A percentile compares a stretch with the other conserved stretches of the same genome.
Conservation (phyloP, 1,140 invertebrate species). For the Leptinotarsa defecta region DNA sequence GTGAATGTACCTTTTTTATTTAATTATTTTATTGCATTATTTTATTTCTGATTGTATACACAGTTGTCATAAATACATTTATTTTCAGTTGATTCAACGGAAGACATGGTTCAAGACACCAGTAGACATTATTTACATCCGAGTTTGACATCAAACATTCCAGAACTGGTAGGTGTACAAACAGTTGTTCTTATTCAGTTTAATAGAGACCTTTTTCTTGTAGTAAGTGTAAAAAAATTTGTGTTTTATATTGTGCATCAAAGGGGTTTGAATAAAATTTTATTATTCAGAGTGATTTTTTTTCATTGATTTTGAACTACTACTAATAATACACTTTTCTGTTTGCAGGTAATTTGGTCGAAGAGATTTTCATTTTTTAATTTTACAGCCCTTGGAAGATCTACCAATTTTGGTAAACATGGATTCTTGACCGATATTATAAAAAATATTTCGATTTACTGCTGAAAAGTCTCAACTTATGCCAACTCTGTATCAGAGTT, state of each 20-base stretch:
- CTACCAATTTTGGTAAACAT: neutral
- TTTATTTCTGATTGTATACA: too few species aligned
- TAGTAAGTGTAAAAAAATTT: conserved; percentile 21
- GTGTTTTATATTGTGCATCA: conserved; percentile 25
- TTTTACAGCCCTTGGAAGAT: conserved; percentile 18
- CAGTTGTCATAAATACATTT: neutral
- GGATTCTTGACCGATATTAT: neutral
- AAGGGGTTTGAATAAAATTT: conserved; percentile 29
- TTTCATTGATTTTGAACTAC: conserved; percentile 33
- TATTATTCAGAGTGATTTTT: conserved; percentile 11
- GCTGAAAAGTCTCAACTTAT: too few species aligned
- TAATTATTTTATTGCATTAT: too few species aligned
- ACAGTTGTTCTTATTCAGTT: conserved; percentile 18
- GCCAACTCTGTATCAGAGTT: too few species aligned
- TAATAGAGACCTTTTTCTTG: conserved; percentile 34
- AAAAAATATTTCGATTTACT: too few species aligned
- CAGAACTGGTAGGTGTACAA: conserved; percentile 64
- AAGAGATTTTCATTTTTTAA: conserved; percentile 22
- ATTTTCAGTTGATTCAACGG: neutral
- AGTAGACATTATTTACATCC: conserved; percentile 81
- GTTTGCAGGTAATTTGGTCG: conserved; percentile 36
- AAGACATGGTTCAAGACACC: conserved; percentile 43
- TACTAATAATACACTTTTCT: conserved; percentile 41
- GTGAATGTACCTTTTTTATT: too few species aligned
- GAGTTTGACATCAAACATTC: conserved; percentile 64